Evolutionary conservation across 2,888 invertebrate species (phyloP).

Genomic region (Oligia latruncula): DNA sequence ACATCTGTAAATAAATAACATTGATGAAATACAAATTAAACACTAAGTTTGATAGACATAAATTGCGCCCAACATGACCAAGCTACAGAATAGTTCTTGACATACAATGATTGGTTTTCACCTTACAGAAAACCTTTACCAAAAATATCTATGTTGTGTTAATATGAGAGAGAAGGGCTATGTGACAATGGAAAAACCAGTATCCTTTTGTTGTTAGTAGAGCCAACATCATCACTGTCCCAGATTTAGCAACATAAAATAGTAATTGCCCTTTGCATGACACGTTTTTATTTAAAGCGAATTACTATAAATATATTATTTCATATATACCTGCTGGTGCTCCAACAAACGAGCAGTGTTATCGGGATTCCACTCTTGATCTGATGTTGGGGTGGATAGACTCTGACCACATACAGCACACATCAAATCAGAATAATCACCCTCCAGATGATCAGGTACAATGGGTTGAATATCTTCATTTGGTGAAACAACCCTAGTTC

Average conservation of each 20-base stretch:
- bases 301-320: background rate
- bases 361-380: conserved; percentile 17
- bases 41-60: no score
- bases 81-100: background rate
- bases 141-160: background rate
- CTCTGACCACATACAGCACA: conserved; percentile 21
- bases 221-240: background rate
- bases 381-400: conserved; percentile 1
- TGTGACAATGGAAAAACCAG: background rate
- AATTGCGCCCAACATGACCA: no score
- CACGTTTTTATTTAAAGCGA: no score
- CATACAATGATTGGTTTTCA: background rate
- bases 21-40: no score
- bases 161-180: background rate
- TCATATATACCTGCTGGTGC: background rate
- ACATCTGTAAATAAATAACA: no score
- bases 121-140: conserved; percentile 4
- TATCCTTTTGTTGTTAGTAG: conserved; percentile 9
- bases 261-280: no score
- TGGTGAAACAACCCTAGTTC: no score
- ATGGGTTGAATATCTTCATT: no score
- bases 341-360: conserved; percentile 14
- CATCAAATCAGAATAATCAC: background rate
- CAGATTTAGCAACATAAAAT: no score
- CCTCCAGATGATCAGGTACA: background rate